Percentiles rank a stretch among this genome's conserved stretches.
These are phyloP conservation scores for Lamprologus ornatipinnis DNA, from an alignment of 2,113 vertebrate genomes.

Conservation along the genomic window DNA sequence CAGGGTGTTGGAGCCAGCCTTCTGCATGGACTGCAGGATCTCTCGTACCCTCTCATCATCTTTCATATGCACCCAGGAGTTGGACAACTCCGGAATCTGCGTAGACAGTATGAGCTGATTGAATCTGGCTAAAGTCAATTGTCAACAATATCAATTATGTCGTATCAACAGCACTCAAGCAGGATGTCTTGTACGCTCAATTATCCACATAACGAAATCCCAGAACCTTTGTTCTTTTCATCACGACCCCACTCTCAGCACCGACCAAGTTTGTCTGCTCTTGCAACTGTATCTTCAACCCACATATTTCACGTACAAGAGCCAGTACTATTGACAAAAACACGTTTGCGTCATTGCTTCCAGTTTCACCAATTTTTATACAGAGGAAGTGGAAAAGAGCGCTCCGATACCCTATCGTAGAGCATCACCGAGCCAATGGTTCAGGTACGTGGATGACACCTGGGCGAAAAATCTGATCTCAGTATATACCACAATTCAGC, in stretches of 20 bases:
- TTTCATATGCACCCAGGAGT: conserved; percentile 75
- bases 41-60: conserved; percentile 70
- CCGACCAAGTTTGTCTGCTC: neutral
- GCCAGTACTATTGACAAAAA: neutral
- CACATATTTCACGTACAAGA: neutral
- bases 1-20: conserved; percentile 71
- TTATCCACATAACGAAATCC: neutral
- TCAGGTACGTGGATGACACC: neutral
- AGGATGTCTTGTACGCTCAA: neutral
- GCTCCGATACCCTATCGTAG: neutral
- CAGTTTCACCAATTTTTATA: neutral
- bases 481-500: neutral
- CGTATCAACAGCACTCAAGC: fast-evolving
- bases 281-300: neutral
- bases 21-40: conserved; percentile 32
- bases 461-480: neutral
- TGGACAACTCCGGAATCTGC: conserved; percentile 77
- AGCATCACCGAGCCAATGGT: neutral
- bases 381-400: neutral
- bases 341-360: neutral
- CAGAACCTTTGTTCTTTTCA: neutral
- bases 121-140: neutral
- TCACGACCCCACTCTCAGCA: neutral
- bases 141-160: neutral
- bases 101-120: neutral